These are phyloP conservation scores for Venturia canescens DNA, from an alignment of 1,140 invertebrate species.

Conservation along the genomic window DNA sequence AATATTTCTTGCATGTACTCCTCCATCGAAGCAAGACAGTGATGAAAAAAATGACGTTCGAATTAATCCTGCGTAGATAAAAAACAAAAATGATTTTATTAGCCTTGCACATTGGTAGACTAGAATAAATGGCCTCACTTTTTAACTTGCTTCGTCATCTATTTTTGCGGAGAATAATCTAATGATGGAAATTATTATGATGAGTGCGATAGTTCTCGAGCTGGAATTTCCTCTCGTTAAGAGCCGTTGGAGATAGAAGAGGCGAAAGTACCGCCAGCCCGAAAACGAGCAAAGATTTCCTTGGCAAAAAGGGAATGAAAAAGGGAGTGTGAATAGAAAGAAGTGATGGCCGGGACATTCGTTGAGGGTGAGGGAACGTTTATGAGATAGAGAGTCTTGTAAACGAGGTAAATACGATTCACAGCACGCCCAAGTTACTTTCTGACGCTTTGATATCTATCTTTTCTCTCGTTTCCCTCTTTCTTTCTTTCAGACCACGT, in stretches of 20 bases:
- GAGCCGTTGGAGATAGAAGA: neutral
- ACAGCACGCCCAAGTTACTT: slow-evolving; percentile 18
- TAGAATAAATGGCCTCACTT: neutral
- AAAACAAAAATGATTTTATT: neutral
- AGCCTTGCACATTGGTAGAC: too few relatives aligned
- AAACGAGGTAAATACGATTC: slow-evolving; percentile 47
- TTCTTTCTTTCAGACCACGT: neutral
- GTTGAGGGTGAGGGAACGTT: slow-evolving; percentile 38
- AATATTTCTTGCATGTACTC: neutral
- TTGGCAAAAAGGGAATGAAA: neutral
- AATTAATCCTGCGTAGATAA: neutral
- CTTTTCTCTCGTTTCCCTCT: slow-evolving; percentile 6
- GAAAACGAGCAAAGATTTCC: neutral
- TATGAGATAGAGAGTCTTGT: slow-evolving; percentile 37
- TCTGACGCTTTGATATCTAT: neutral
- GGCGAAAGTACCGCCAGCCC: neutral
- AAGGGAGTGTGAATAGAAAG: neutral
- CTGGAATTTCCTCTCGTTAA: neutral
- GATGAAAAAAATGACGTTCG: neutral
- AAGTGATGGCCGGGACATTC: slow-evolving; percentile 14
- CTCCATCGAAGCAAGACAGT: neutral
- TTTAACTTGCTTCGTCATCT: neutral
- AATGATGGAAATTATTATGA: too few relatives aligned
- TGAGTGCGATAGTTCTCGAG: neutral
- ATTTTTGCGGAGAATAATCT: neutral